Evolutionary conservation across 2,888 invertebrate species (phyloP), one percentile per base, ranked within the genome.

Genomic region (Watsonalla cultraria): DNA sequence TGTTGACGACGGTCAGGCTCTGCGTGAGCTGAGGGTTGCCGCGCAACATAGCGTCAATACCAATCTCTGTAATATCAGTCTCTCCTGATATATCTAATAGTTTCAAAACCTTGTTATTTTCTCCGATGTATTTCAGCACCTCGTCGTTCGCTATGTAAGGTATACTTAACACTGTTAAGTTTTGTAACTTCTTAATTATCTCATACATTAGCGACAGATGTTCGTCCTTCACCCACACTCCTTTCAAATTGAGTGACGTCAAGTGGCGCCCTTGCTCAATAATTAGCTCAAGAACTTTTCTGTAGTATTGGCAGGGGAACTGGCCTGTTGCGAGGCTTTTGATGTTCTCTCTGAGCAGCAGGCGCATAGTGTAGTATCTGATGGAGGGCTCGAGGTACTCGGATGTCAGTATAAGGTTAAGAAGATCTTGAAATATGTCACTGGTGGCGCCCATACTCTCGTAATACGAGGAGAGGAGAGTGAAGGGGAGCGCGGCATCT

Each of bases 211-310:
- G 88, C 54, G 91, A 82, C 68, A 94, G 90, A 65, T 94, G 92
- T 60, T 95, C 94, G 52, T 94, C 94, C 76, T 94, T 93, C 46
- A 94, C 93, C 94, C 94, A 95, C 39, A 95, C 93, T 11, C 95
- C 95, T 84, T 94, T 94, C 54, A 95, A 81, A 79, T 94, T 94
- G 52, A 95, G 90, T 42, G 92, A 82, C 47, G 93, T 92, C 62
- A 95, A 70, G 37, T 94, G 93, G 7, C 86, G 91, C 7, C 94
- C 95, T 78, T 93, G 93, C 24, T 91, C 91, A 6, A 90, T 87
- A 66, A 95, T 93, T 60, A 93, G 91, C 78, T 93, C 92, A 67
- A 95, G 83, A 65, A 95, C 93, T 80, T 93, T 93, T 58, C 92
- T 92, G 74, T 94, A 94, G 78, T 94, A 95, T n/a, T 93, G 93